phyloP scores from a whole-genome alignment of 2,888 invertebrate genomes.

The Macrophya alboannulata region DNA sequence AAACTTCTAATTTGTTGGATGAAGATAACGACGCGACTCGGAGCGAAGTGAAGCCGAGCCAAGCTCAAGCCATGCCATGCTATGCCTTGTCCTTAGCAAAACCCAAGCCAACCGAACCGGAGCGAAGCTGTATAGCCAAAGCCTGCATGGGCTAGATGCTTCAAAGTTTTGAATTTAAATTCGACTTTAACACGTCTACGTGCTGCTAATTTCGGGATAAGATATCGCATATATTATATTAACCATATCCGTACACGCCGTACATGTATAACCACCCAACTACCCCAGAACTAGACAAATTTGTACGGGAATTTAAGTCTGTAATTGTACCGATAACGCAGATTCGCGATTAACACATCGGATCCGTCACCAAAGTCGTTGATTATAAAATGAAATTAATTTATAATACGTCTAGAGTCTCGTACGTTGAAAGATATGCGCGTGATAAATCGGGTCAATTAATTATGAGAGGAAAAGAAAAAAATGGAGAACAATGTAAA shows the following conservation, averaged over 20 bases:
- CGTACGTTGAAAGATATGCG: not conserved
- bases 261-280: too few relatives aligned
- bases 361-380: not conserved
- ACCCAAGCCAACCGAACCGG: too few relatives aligned
- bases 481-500: not conserved
- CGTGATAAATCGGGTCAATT: not conserved
- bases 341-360: not conserved
- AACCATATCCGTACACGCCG: not conserved
- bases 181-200: constrained; percentile 36
- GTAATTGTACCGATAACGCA: not conserved
- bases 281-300: constrained; percentile 27
- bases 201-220: not conserved
- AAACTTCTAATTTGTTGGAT: constrained; percentile 51
- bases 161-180: constrained; percentile 49
- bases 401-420: too few relatives aligned
- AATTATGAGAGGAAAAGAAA: not conserved
- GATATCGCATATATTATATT: constrained; percentile 17
- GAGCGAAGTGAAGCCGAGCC: not conserved
- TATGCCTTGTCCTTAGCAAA: too few relatives aligned
- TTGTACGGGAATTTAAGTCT: not conserved
- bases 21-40: constrained; percentile 44
- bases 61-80: not conserved
- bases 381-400: too few relatives aligned
- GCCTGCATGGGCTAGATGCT: not conserved
- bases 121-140: too few relatives aligned